Conservation (phyloP, 2,888 invertebrate genomes). For the Heteropelma amictum region DNA sequence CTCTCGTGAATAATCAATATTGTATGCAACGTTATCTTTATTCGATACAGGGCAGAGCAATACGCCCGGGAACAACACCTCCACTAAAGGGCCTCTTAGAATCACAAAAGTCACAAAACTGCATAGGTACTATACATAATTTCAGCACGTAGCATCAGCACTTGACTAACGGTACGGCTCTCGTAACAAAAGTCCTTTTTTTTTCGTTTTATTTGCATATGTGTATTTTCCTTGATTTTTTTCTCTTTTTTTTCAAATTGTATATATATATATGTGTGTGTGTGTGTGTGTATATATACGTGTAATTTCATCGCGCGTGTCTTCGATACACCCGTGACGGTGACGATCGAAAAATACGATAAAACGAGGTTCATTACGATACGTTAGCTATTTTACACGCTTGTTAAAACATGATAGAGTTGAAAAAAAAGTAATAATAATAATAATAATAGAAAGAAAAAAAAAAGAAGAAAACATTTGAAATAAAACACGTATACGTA, state of each 20-base stretch:
- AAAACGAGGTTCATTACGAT: slow-evolving; percentile 34
- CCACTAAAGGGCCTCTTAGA: slow-evolving; percentile 35
- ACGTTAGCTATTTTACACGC: slow-evolving; percentile 55
- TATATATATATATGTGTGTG: slow-evolving; percentile 13
- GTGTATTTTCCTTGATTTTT: slow-evolving; percentile 37
- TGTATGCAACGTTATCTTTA: slow-evolving; percentile 51
- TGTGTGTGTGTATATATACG: not conserved
- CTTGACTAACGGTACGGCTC: slow-evolving; percentile 28
- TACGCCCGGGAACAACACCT: slow-evolving; percentile 31
- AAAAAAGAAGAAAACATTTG: not conserved
- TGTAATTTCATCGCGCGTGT: slow-evolving; percentile 42
- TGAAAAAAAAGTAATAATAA: not conserved
- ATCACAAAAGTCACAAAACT: not conserved
- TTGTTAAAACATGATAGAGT: slow-evolving; percentile 20
- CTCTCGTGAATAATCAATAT: slow-evolving; percentile 26
- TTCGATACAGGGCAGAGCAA: slow-evolving; percentile 42
- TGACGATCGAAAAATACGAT: slow-evolving; percentile 21
- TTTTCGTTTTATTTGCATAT: slow-evolving; percentile 33
- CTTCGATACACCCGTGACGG: slow-evolving; percentile 37
- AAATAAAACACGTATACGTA: slow-evolving; percentile 15
- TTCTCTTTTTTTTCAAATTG: slow-evolving; percentile 1
- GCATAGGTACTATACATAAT: slow-evolving; percentile 27
- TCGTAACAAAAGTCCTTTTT: slow-evolving; percentile 41
- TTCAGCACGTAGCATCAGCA: slow-evolving; percentile 19
- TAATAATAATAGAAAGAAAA: not conserved